These are phyloP conservation scores for Drosophila pallidifrons DNA, from an alignment of 1,140 invertebrate species.

Conservation along the genomic window DNA sequence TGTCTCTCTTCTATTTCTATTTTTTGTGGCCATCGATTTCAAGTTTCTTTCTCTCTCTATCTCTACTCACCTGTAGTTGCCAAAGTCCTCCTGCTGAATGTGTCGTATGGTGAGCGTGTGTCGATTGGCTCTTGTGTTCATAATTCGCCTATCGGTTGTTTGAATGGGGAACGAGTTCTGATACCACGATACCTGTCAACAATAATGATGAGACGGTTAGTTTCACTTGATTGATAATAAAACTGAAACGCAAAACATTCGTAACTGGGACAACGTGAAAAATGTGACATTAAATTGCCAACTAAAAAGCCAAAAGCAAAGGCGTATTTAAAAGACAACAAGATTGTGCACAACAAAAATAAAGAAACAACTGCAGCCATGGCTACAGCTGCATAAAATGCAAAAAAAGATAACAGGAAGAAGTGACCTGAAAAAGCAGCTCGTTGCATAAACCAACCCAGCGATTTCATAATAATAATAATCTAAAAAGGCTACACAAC, in stretches of 20 bases:
- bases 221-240: conserved; percentile 4
- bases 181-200: conserved; percentile 87
- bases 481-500: conserved; percentile 57
- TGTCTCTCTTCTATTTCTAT: not conserved
- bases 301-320: conserved; percentile 45
- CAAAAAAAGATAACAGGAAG: conserved; percentile 51
- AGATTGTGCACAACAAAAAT: conserved; percentile 20
- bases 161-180: conserved; percentile 89
- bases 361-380: conserved; percentile 9
- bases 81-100: conserved; percentile 89
- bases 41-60: too few species aligned
- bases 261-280: conserved; percentile 10
- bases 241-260: not conserved
- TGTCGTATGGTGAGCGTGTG: conserved; percentile 88
- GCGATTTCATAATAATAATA: conserved; percentile 62
- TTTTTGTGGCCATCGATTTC: conserved; percentile 4
- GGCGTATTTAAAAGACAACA: conserved; percentile 32
- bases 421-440: conserved; percentile 70
- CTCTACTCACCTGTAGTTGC: conserved; percentile 88
- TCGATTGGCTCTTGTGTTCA: conserved; percentile 88
- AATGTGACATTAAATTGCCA: conserved; percentile 60
- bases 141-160: conserved; percentile 87
- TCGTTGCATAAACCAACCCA: conserved; percentile 56
- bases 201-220: not conserved
- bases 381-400: conserved; percentile 6